Base-by-base conservation (phyloP, 2,113 vertebrate species). In the Phrynosoma platyrhinos region DNA sequence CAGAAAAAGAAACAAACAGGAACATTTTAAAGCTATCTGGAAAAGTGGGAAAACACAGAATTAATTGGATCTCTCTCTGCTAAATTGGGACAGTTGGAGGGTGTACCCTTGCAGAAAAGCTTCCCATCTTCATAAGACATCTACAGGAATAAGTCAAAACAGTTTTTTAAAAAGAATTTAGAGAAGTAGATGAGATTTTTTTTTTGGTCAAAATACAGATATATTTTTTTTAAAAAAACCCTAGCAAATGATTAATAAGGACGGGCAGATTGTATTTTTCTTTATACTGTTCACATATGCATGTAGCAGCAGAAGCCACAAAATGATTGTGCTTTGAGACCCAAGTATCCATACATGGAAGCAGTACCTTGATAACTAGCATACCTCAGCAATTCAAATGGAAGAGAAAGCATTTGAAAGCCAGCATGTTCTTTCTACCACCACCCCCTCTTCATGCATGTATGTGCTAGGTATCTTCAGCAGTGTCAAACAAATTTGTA, bases 401-500 rank as follows among this genome's bases (percentile, higher is more conserved):
- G 77, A 90, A 92, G 90, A 87, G 93, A 93, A 90, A 96, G 93
- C 80, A 82, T 89, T 88, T 40, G 92, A 95, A 58, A 93, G 95
- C 92, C 83, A 93, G 85, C 92, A 91, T 92, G 86, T 94, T 94
- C 95, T 92, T 94, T 95, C 94, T 23, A 18, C 27, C 75, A 23
- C 74, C 12, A 0, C 27, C 92, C 93, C 96, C 47, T 47, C 47
- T 7, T 47, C 47, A 47, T 4, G 7, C 96, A 95, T 95, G 92
- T 91, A 1, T 93, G 91, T 52, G 90, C 94, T 96, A 96, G 95
- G 96, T 97, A 95, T 79, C 95, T 95, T 94, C 95, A 90, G 90
- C 89, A 81, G 94, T 92, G 96, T 96, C 96, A 96, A 95, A 96
- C 96, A 96, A 92, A 97, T 96, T 95, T 96, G 95, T 96, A 95